Evolutionary conservation across 1,140 invertebrate genomes (phyloP).

Genomic region (Artemia franciscana): DNA sequence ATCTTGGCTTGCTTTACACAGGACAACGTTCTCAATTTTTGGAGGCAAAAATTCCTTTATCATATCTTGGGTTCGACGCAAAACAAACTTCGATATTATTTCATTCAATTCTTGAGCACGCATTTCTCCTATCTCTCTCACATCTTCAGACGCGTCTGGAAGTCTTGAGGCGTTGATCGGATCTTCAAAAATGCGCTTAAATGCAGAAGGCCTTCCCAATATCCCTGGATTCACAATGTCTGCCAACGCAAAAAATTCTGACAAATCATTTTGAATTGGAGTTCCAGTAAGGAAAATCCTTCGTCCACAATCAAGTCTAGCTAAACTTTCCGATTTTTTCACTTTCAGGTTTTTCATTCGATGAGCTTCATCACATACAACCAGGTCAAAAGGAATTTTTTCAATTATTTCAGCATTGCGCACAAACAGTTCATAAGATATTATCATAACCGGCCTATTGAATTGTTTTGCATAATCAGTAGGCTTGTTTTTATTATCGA

Average conservation of each 20-base stretch:
- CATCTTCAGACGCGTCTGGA: constrained; percentile 25
- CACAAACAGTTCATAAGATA: constrained; percentile 48
- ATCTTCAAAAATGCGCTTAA: constrained; percentile 32
- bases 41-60: constrained; percentile 39
- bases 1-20: constrained; percentile 30
- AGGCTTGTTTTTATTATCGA: constrained; percentile 28
- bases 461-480: constrained; percentile 29
- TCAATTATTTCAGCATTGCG: constrained; percentile 29
- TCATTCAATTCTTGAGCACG: constrained; percentile 30
- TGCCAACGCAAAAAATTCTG: constrained; percentile 36
- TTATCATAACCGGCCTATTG: constrained; percentile 31
- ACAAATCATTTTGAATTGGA: constrained; percentile 44
- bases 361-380: constrained; percentile 42
- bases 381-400: constrained; percentile 31
- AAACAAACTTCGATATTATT: constrained; percentile 32
- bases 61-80: constrained; percentile 38
- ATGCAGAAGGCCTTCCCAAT: constrained; percentile 28
- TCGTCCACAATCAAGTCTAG: constrained; percentile 23
- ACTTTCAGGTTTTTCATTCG: constrained; percentile 35
- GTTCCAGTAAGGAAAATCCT: constrained; percentile 41
- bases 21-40: constrained; percentile 39
- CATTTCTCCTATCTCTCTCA: constrained; percentile 26
- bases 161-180: constrained; percentile 32
- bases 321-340: constrained; percentile 30
- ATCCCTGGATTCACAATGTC: constrained; percentile 40